A percentile compares a stretch with the other conserved stretches of the same genome.
These are phyloP conservation scores for Erebia epiphron DNA, from an alignment of 2,888 invertebrate genomes.

Conservation along the genomic window DNA sequence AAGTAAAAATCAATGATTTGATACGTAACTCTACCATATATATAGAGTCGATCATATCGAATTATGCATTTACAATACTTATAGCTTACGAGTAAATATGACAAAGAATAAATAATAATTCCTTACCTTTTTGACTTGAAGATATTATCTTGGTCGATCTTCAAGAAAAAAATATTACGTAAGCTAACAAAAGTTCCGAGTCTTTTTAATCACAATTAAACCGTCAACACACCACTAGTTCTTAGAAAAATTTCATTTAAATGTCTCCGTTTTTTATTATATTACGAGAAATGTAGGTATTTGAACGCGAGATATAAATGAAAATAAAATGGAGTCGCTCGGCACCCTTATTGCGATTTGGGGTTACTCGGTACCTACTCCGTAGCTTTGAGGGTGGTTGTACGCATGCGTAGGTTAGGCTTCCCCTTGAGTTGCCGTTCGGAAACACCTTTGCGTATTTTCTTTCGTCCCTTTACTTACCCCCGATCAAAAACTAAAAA, in stretches of 20 bases:
- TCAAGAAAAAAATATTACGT: constrained; percentile 42
- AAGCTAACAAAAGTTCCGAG: constrained; percentile 42
- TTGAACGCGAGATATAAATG: constrained; percentile 51
- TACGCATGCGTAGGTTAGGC: constrained; percentile 64
- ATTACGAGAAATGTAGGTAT: constrained; percentile 41
- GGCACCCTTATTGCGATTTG: constrained; percentile 50
- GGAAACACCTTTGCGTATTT: constrained; percentile 40
- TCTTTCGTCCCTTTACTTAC: too few relatives aligned
- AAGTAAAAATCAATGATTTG: constrained; percentile 51
- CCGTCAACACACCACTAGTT: constrained; percentile 40
- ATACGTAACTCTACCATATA: neutral
- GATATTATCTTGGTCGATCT: constrained; percentile 13
- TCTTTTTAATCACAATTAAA: constrained; percentile 20
- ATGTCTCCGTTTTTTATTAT: constrained; percentile 33
- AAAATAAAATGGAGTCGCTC: constrained; percentile 72
- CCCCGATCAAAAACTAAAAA: too few relatives aligned
- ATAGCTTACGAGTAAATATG: neutral
- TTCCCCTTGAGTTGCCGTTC: constrained; percentile 55
- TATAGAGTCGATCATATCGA: neutral
- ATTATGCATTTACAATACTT: neutral
- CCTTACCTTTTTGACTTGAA: constrained; percentile 23
- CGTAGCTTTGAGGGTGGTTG: constrained; percentile 26
- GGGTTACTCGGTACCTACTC: constrained; percentile 59
- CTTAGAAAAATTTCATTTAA: constrained; percentile 21
- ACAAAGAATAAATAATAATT: neutral